A percentile compares a stretch with the other conserved stretches of the same genome.
phyloP scores from a whole-genome alignment of 2,113 vertebrate genomes.

The Laticauda laticaudata region DNA sequence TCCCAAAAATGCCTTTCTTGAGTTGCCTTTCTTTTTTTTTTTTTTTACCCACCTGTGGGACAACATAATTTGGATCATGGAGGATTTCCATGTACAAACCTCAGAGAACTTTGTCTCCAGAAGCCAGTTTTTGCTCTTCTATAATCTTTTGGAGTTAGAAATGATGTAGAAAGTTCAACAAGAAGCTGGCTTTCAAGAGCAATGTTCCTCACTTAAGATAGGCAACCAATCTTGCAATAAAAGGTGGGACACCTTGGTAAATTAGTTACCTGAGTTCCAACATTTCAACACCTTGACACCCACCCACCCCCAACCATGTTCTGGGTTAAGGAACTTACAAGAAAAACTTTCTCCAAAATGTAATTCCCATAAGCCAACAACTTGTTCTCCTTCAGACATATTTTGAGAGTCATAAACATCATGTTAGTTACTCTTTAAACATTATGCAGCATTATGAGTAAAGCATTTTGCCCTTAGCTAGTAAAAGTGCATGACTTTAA shows the following conservation, averaged over 20 bases:
- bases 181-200: conserved; percentile 7
- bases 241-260: conserved; percentile 58
- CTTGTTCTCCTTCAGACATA: conserved; percentile 62
- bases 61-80: too few relatives aligned
- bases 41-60: too few relatives aligned
- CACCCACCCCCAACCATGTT: not conserved
- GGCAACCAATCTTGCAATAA: conserved; percentile 40
- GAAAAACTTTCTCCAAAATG: conserved; percentile 61
- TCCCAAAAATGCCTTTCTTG: too few relatives aligned
- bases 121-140: not conserved
- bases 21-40: too few relatives aligned
- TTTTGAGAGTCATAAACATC: conserved; percentile 72
- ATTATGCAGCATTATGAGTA: conserved; percentile 64
- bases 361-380: conserved; percentile 67
- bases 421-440: conserved; percentile 83
- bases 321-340: conserved; percentile 52
- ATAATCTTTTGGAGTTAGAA: conserved; percentile 3
- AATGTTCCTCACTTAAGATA: conserved; percentile 45
- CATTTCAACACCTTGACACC: conserved; percentile 42
- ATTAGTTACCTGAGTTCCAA: conserved; percentile 67
- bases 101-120: too few relatives aligned
- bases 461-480: conserved; percentile 65
- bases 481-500: conserved; percentile 30
- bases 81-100: too few relatives aligned
- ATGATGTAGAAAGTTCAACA: conserved; percentile 32